Conservation (phyloP, 1,140 invertebrate species). For the Meloidogyne exigua region DNA sequence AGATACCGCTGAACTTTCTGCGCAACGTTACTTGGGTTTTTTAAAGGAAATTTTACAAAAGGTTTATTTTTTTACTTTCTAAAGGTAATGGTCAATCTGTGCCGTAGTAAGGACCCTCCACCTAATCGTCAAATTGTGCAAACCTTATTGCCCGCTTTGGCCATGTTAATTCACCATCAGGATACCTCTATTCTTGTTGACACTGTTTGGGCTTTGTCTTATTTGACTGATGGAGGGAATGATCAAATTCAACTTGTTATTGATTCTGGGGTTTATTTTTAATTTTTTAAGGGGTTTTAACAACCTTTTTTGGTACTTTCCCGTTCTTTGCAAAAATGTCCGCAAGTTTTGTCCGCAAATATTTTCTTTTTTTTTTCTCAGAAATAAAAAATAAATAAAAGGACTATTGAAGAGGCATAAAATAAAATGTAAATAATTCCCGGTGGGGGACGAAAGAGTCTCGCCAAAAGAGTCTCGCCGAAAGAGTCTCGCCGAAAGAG, state of each 20-base stretch:
- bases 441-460: too few relatives aligned
- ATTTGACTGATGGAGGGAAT: constrained; percentile 89
- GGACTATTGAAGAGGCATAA: too few relatives aligned
- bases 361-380: too few relatives aligned
- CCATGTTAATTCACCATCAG: constrained; percentile 86
- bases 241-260: constrained; percentile 80
- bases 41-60: too few relatives aligned
- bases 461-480: too few relatives aligned
- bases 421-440: too few relatives aligned
- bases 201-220: constrained; percentile 98
- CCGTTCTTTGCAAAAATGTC: too few relatives aligned
- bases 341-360: too few relatives aligned
- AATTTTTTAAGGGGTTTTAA: background rate
- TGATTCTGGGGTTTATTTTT: constrained; percentile 33
- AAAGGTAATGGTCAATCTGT: constrained; percentile 81
- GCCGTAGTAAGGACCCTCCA: constrained; percentile 90
- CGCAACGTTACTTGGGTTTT: constrained; percentile 95
- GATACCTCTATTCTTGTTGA: constrained; percentile 97
- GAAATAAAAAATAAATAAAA: too few relatives aligned
- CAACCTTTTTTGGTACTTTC: too few relatives aligned
- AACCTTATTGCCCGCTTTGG: constrained; percentile 89
- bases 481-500: too few relatives aligned
- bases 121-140: constrained; percentile 62
- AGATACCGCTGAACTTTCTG: constrained; percentile 86
- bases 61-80: constrained; percentile 69